These are phyloP conservation scores for Actenoides lindsayi DNA, from an alignment of 2,113 vertebrate genomes.

Conservation along the genomic window DNA sequence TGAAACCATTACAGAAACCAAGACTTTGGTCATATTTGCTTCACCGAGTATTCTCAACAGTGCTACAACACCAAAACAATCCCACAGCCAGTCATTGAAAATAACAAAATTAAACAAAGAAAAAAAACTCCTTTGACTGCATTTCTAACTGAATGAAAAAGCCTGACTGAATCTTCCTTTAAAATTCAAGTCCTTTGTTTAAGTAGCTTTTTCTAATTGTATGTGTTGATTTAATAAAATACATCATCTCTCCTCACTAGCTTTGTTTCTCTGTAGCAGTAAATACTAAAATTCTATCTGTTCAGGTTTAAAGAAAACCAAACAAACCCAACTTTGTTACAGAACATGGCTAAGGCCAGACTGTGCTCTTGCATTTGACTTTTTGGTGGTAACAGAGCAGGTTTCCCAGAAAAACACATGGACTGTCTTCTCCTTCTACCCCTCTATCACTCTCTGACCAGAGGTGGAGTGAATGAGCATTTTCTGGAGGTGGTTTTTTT, in stretches of 20 bases:
- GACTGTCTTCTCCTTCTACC: neutral
- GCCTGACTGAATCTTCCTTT: neutral
- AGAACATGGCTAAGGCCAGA: neutral
- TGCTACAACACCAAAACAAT: neutral
- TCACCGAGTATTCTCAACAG: neutral
- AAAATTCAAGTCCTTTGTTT: neutral
- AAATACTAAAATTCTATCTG: neutral
- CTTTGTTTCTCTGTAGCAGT: neutral
- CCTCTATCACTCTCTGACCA: neutral
- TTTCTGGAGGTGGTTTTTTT: neutral
- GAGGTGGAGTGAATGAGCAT: neutral
- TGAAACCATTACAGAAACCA: neutral
- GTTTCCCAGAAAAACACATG: neutral
- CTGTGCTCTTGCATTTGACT: neutral
- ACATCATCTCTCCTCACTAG: neutral
- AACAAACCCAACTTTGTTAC: neutral
- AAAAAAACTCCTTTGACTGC: neutral
- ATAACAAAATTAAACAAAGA: neutral
- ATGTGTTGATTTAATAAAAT: slow-evolving; percentile 23
- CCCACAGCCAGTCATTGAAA: neutral
- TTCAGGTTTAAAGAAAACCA: neutral
- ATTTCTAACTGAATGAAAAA: neutral
- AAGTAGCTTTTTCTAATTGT: neutral
- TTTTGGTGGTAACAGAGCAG: neutral
- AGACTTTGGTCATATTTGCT: neutral